Evolutionary conservation across 2,113 vertebrate species (phyloP).

Genomic region (Todiramphus saurophagus): DNA sequence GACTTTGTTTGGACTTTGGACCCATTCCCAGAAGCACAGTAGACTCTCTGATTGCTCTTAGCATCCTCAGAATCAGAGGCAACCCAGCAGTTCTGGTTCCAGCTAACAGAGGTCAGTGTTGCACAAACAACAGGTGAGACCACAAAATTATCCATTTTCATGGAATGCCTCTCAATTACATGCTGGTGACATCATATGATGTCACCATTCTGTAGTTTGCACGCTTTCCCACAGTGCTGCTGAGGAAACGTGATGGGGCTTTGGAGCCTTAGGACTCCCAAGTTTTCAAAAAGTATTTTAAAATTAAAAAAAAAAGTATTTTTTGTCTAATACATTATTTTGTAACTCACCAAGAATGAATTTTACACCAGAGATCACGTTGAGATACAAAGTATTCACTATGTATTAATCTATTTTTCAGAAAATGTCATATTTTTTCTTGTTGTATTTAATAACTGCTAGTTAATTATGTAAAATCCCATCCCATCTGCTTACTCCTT

Average conservation of each 20-base stretch:
- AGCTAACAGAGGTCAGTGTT: not conserved
- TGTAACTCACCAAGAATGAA: not conserved
- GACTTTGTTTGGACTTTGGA: not conserved
- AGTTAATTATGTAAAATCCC: conserved; percentile 26
- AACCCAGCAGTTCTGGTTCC: not conserved
- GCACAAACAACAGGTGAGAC: not conserved
- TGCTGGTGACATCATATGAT: not conserved
- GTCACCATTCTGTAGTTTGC: not conserved
- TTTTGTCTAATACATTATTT: not conserved
- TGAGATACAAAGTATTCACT: not conserved
- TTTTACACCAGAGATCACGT: not conserved
- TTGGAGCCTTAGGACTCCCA: accelerated
- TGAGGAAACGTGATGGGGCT: not conserved
- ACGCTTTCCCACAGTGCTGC: not conserved
- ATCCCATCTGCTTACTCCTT: conserved; percentile 39
- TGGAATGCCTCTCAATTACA: not conserved
- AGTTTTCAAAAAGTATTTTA: not conserved
- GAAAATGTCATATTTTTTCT: not conserved
- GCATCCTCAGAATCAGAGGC: not conserved
- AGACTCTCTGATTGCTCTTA: not conserved
- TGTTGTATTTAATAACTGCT: conserved; percentile 12
- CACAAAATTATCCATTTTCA: not conserved
- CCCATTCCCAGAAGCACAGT: not conserved
- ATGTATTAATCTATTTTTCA: not conserved
- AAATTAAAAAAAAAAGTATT: not conserved